phyloP scores from a whole-genome alignment of 2,113 vertebrate species.

The Thamnaconus septentrionalis region DNA sequence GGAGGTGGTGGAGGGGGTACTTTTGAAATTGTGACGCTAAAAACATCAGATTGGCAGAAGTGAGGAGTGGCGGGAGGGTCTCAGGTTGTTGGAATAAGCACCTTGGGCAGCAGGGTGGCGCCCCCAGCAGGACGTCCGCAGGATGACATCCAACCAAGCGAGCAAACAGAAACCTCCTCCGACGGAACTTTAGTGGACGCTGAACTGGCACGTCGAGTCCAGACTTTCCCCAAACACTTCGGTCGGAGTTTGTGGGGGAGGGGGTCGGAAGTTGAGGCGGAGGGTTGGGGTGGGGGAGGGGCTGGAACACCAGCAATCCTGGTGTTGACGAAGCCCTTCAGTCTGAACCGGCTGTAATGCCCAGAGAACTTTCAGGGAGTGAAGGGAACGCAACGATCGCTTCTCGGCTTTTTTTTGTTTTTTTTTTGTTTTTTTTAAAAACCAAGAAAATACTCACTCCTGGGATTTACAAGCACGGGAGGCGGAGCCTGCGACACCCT shows the following conservation, averaged over 20 bases:
- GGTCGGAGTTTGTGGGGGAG: not conserved
- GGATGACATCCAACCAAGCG: no score
- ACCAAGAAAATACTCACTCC: no score
- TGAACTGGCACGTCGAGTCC: slow-evolving; percentile 44
- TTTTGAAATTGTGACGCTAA: slow-evolving; percentile 9
- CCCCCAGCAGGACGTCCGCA: no score
- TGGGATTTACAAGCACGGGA: no score
- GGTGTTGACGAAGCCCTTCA: slow-evolving; percentile 58
- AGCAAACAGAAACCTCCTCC: slow-evolving; percentile 2
- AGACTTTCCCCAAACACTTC: slow-evolving; percentile 15
- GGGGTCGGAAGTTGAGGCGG: no score
- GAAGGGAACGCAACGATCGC: no score
- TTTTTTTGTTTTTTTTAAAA: no score
- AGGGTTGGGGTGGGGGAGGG: no score
- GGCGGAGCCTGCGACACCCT: no score
- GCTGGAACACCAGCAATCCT: no score
- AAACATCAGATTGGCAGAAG: slow-evolving; percentile 19
- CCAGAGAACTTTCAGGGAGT: not conserved
- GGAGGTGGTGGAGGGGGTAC: not conserved
- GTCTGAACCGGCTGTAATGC: slow-evolving; percentile 23
- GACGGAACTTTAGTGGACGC: slow-evolving; percentile 32
- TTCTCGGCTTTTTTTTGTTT: no score
- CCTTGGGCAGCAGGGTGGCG: not conserved
- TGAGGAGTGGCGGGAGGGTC: slow-evolving; percentile 5
- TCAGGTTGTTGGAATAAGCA: slow-evolving; percentile 9